Base-by-base conservation (phyloP, 2,797 vertebrate species). In the Falco naumanni region DNA sequence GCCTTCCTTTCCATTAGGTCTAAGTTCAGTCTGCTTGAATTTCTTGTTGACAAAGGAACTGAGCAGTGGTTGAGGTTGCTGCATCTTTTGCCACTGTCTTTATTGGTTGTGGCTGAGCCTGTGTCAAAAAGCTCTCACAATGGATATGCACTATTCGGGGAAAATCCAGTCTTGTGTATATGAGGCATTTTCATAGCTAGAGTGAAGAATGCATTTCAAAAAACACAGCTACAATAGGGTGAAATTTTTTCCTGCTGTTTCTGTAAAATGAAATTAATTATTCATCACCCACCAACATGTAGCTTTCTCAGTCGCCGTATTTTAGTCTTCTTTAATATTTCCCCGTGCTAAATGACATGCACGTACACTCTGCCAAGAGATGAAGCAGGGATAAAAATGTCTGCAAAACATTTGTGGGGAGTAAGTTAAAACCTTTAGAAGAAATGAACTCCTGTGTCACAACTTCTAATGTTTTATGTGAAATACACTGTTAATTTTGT, bases 1-100 rank as follows among this genome's bases (percentile, higher is more conserved):
- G 72, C 89, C 76, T 91, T 94, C 72, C 45, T 86, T 93, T 90
- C 76, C 71, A 76, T 71, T 90, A 90, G 77, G 94, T 89, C 85
- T 91, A 83, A 93, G 95, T 82, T 66, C 59, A 72, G 59, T 90
- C 80, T 95, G 69, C 89, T 95, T 95, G 77, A 94, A 90, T 93
- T 94, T 93, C 88, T 95, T 96, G 70, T 90, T 80, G 56, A 76
- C 60, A 45, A 79, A 95, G 83, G 88, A 96, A 86, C 74, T 96
- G 90, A 79, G 83, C 95, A 85, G 74, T 88, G 77, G 29, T 87
- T 89, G 91, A 92, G 91, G 72, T 87, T 93, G 83, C 90, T 95
- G 77, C 70, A 61, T 84, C 88, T 91, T 96, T 96, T 88, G 63
- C 69, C 59, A 51, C 59, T 96, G 87, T 83, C 56, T 74, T 81